Conservation (phyloP, 1,140 invertebrate genomes). For the Phortica variegata region DNA sequence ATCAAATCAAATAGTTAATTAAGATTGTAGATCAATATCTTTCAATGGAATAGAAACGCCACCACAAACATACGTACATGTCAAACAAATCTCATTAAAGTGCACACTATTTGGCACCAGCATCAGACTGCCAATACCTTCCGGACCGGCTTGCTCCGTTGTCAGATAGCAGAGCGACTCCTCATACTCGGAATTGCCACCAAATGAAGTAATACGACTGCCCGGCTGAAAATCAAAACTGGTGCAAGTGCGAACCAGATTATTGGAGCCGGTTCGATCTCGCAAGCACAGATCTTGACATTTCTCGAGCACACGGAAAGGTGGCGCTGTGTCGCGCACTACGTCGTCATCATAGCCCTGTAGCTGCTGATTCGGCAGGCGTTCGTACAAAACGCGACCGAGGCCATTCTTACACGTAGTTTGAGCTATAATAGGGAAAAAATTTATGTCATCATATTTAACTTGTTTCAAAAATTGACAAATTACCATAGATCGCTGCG, state of each 20-base stretch:
- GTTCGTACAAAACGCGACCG: slow-evolving; percentile 83
- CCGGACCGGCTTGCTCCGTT: slow-evolving; percentile 77
- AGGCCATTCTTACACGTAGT: slow-evolving; percentile 86
- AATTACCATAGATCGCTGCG: slow-evolving; percentile 14
- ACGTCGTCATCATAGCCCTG: slow-evolving; percentile 86
- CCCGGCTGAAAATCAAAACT: slow-evolving; percentile 90
- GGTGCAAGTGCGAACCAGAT: slow-evolving; percentile 76
- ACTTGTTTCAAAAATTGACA: too few species aligned
- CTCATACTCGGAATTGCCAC: slow-evolving; percentile 80
- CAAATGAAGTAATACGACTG: slow-evolving; percentile 76
- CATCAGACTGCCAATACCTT: slow-evolving; percentile 83
- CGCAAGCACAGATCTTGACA: slow-evolving; percentile 82
- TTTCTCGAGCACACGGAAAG: slow-evolving; percentile 82
- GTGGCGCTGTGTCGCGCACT: slow-evolving; percentile 78
- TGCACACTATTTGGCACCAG: slow-evolving; percentile 83
- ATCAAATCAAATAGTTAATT: slow-evolving; percentile 7
- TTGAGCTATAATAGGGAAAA: slow-evolving; percentile 60
- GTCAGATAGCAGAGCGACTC: slow-evolving; percentile 88
- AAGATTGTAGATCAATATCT: slow-evolving; percentile 1
- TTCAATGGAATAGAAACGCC: slow-evolving; percentile 1
- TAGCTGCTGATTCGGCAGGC: slow-evolving; percentile 82
- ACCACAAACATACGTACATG: slow-evolving; percentile 67
- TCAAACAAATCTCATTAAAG: slow-evolving; percentile 85
- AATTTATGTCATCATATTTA: too few species aligned
- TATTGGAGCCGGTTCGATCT: slow-evolving; percentile 76